Base-by-base conservation (phyloP, 64 coral and sea anemone genomes). In the Porites lutea region DNA sequence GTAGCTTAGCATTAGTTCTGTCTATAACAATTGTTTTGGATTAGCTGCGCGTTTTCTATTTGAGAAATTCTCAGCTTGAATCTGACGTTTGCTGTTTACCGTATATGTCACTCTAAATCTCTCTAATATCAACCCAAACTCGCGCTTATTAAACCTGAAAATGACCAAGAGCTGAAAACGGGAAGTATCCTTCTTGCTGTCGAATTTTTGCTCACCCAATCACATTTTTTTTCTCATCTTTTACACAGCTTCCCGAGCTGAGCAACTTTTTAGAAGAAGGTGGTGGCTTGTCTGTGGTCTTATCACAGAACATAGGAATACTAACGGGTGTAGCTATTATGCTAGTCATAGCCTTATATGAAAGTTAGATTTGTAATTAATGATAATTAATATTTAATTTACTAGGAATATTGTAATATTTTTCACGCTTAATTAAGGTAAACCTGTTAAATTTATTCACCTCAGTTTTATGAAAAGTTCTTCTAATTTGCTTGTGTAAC, bases 291-390 rank as follows among this genome's bases (percentile, higher is more conserved):
- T 10, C 78, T 18, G 53, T 89, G 21, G 82, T 93, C 71, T 48
- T 96, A 3, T 96, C 67, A 64, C 95, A 96, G 55, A 89, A 96
- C 48, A 59, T 76, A 44, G 95, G 95, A 52, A 90, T 96, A 22
- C 65, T 96, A 8, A 82, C 90, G 16, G 95, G 95, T 53, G 75
- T 92, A 48, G 22, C 50, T 44, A 96, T 96, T 23, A 96, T 96
- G 95, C 18, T 96, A 50, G 55, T 78, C 21, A 93, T 96, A 82
- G 95, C 95, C 52, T 82, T 96, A 58, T 78, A 93, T 75, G 95
- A 96, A 46, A 10, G 2, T 46, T 27, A 73, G 45, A 73, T 73
- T 46, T 3, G 45, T 46, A 9, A 21, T 1, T 9, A 73, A 73
- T 73, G 1, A 73, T 1, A 8, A 73, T 7, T 57, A 57, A 57